Conservation (phyloP, 2,888 invertebrate genomes). For the Andrena dorsata region DNA sequence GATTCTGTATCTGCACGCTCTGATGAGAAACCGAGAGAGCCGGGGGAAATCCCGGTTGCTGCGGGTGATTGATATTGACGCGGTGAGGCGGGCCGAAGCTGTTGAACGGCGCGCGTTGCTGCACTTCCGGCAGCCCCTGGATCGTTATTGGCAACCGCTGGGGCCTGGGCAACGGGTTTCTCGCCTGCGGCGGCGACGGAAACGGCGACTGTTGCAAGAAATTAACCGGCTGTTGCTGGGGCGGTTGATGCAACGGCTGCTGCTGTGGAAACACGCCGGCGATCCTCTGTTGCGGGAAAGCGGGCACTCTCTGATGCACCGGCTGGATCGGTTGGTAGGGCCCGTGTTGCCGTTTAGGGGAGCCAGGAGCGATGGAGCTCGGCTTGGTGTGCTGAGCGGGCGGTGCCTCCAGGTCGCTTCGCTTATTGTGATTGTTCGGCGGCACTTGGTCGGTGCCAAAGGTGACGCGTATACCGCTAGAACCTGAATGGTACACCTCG, state of each 20-base stretch:
- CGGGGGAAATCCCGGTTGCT: slow-evolving; percentile 77
- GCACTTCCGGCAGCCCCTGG: slow-evolving; percentile 81
- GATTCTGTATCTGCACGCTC: slow-evolving; percentile 77
- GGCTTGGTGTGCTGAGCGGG: slow-evolving; percentile 82
- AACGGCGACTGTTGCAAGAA: slow-evolving; percentile 66
- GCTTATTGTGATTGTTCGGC: slow-evolving; percentile 82
- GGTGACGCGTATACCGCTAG: slow-evolving; percentile 93
- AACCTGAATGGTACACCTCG: slow-evolving; percentile 91
- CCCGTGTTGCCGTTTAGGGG: slow-evolving; percentile 83
- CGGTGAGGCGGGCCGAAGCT: slow-evolving; percentile 83
- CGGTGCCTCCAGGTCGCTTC: slow-evolving; percentile 77
- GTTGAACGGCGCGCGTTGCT: slow-evolving; percentile 80
- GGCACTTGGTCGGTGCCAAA: slow-evolving; percentile 89
- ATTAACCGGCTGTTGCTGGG: slow-evolving; percentile 61
- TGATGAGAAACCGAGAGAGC: slow-evolving; percentile 79
- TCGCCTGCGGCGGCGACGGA: slow-evolving; percentile 49
- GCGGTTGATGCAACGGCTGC: slow-evolving; percentile 82
- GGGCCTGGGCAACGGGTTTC: slow-evolving; percentile 69
- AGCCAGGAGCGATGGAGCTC: slow-evolving; percentile 71
- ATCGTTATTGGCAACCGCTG: slow-evolving; percentile 80
- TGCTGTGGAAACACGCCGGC: slow-evolving; percentile 82
- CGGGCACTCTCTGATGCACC: slow-evolving; percentile 77
- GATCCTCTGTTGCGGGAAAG: slow-evolving; percentile 82
- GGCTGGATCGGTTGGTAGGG: slow-evolving; percentile 81
- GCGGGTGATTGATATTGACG: slow-evolving; percentile 81